phyloP scores from a whole-genome alignment of 2,888 invertebrate species.

The Nasonia oneida region DNA sequence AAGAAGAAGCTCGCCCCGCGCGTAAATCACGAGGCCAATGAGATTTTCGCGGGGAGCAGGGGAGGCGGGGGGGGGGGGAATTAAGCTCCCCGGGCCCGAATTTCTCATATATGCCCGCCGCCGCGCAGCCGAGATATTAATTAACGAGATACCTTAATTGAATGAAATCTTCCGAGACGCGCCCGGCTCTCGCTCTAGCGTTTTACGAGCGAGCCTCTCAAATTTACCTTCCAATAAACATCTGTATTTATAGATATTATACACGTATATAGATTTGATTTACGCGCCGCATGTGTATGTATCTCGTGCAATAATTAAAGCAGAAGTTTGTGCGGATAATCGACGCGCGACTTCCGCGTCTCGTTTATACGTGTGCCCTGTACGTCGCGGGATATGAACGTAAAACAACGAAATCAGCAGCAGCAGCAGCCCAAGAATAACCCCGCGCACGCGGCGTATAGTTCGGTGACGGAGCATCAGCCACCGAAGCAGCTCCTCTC shows the following conservation, averaged over 20 bases:
- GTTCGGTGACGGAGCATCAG: slow-evolving; percentile 40
- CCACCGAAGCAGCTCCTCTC: slow-evolving; percentile 46
- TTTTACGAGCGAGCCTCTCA: slow-evolving; percentile 52
- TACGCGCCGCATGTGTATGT: background rate
- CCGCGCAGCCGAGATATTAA: slow-evolving; percentile 71
- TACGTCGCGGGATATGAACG: too few species aligned
- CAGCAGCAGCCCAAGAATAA: background rate
- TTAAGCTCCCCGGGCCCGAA: slow-evolving; percentile 54
- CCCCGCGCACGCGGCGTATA: background rate
- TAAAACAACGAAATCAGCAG: background rate
- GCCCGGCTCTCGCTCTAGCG: background rate
- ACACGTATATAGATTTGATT: background rate
- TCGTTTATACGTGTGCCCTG: too few species aligned
- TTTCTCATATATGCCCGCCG: slow-evolving; percentile 58
- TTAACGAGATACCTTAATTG: slow-evolving; percentile 64
- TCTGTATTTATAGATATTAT: slow-evolving; percentile 47
- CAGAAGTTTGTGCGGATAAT: too few species aligned
- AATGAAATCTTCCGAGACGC: slow-evolving; percentile 39
- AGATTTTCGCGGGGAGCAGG: slow-evolving; percentile 64
- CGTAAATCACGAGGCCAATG: slow-evolving; percentile 68
- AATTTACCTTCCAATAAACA: slow-evolving; percentile 59
- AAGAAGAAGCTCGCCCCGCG: slow-evolving; percentile 46
- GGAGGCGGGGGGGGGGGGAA: slow-evolving; percentile 45
- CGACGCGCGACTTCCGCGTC: too few species aligned
- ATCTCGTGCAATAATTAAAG: too few species aligned